Evolutionary conservation across 2,113 vertebrate genomes (phyloP).

Genomic region (Indri indri): DNA sequence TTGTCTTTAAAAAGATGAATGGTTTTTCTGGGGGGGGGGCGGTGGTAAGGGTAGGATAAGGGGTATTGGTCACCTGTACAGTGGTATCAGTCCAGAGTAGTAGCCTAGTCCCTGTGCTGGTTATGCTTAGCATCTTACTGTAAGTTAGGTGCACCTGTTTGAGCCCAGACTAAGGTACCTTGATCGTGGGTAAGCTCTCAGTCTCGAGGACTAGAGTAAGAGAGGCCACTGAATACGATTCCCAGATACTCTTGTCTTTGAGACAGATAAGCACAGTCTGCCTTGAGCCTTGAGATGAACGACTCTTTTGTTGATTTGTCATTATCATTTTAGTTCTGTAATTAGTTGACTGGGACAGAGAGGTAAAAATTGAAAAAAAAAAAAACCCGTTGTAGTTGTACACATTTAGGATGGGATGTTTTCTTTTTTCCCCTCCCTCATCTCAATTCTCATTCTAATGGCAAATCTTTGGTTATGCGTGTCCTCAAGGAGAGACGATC

Average conservation of each 20-base stretch:
- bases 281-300: not conserved
- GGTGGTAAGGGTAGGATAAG: too few relatives aligned
- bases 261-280: not conserved
- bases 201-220: not conserved
- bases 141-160: not conserved
- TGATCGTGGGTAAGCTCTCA: not conserved
- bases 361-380: not conserved
- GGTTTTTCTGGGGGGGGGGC: not conserved
- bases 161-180: accelerated
- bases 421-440: not conserved
- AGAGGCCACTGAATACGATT: not conserved
- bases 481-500: not conserved
- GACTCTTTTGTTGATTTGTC: not conserved
- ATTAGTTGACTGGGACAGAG: not conserved
- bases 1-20: not conserved
- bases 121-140: not conserved
- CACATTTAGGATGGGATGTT: not conserved
- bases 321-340: not conserved
- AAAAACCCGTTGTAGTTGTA: too few relatives aligned
- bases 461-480: not conserved
- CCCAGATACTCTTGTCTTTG: not conserved
- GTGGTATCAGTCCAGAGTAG: not conserved
- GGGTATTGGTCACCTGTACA: too few relatives aligned
- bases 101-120: not conserved
- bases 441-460: not conserved